A percentile compares a stretch with the other conserved stretches of the same genome.
These are phyloP conservation scores for Trogon surrucura DNA, from an alignment of 2,113 vertebrate species.

Conservation along the genomic window DNA sequence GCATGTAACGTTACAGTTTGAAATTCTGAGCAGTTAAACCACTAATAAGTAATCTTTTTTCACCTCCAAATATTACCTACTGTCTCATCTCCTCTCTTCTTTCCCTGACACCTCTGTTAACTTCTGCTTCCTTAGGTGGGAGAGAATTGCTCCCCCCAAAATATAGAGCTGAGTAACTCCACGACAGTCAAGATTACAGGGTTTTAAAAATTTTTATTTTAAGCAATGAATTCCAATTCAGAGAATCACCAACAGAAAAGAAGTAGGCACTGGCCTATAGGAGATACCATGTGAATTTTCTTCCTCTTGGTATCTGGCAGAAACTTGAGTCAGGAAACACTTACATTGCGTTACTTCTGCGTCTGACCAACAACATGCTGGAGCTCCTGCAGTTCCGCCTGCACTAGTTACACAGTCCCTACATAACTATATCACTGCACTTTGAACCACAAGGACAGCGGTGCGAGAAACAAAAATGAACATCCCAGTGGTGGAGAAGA, in stretches of 20 bases:
- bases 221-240: not conserved
- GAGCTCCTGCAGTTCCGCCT: not conserved
- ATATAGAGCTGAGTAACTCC: not conserved
- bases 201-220: not conserved
- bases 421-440: not conserved
- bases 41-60: not conserved
- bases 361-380: not conserved
- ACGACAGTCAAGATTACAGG: not conserved
- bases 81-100: not conserved
- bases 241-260: not conserved
- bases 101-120: not conserved
- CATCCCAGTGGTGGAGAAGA: not conserved
- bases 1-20: not conserved
- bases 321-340: not conserved
- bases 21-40: not conserved
- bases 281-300: not conserved
- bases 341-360: not conserved
- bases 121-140: not conserved
- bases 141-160: not conserved
- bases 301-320: not conserved
- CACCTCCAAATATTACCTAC: not conserved
- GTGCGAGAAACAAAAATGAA: not conserved
- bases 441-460: not conserved
- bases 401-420: not conserved
- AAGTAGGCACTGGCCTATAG: not conserved